These are phyloP conservation scores for Candidula unifasciata DNA, from an alignment of 2,888 invertebrate genomes.

Conservation along the genomic window DNA sequence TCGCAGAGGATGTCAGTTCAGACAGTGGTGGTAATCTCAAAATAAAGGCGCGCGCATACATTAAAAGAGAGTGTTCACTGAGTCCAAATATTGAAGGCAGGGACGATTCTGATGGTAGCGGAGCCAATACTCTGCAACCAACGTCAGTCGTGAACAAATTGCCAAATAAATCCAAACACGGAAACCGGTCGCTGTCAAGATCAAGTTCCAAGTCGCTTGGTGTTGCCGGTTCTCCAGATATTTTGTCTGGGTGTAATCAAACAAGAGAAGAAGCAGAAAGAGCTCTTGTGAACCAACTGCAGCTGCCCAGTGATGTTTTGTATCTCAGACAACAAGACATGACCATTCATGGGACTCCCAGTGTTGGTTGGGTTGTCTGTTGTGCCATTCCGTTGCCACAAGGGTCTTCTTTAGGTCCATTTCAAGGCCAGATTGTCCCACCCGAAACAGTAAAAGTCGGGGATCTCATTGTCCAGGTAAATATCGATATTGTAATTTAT, in stretches of 20 bases:
- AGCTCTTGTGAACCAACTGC: constrained; percentile 62
- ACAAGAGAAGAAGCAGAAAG: constrained; percentile 45
- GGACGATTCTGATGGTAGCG: neutral
- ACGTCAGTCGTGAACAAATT: neutral
- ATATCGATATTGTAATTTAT: neutral
- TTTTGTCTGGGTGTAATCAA: neutral
- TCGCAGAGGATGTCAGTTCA: neutral
- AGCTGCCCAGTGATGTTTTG: constrained; percentile 67
- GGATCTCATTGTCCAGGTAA: constrained; percentile 69
- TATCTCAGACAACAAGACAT: constrained; percentile 66
- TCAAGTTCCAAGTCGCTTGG: constrained; percentile 38
- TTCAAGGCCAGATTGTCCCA: constrained; percentile 66
- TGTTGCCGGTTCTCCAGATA: constrained; percentile 23
- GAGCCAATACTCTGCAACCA: neutral
- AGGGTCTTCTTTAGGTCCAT: constrained; percentile 71
- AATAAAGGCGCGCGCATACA: neutral
- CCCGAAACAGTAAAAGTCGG: constrained; percentile 67
- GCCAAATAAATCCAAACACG: neutral
- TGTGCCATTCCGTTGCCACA: constrained; percentile 65
- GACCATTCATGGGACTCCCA: constrained; percentile 61
- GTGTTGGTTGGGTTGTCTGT: constrained; percentile 67
- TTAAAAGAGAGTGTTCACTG: constrained; percentile 33
- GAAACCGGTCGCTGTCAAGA: constrained; percentile 34
- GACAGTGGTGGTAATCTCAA: neutral
- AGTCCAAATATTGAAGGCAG: neutral